phyloP scores from a whole-genome alignment of 2,113 vertebrate genomes.

The Lycocorax pyrrhopterus region DNA sequence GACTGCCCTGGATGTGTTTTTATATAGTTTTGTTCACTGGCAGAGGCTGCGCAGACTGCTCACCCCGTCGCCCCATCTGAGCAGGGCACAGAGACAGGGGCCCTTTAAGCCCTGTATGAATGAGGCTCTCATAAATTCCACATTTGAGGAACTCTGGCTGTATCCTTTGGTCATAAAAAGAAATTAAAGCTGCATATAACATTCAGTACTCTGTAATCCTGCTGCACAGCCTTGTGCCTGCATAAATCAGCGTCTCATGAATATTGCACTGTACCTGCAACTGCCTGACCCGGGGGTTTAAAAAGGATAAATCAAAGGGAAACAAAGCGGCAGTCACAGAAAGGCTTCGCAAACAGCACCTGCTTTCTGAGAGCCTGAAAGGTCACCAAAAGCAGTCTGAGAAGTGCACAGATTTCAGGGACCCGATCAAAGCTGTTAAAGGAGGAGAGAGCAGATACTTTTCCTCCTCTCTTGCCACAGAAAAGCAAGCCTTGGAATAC shows the following conservation, averaged over 20 bases:
- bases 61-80: not conserved
- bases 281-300: not conserved
- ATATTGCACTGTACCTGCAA: constrained; percentile 40
- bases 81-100: not conserved
- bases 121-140: constrained; percentile 29
- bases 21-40: not conserved
- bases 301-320: not conserved
- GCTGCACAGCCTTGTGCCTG: not conserved
- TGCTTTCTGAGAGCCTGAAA: not conserved
- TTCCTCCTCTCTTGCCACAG: not conserved
- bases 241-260: constrained; percentile 49
- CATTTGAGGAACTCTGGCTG: not conserved
- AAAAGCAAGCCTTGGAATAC: not conserved
- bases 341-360: constrained; percentile 25
- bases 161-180: constrained; percentile 36
- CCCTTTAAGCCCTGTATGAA: constrained; percentile 33
- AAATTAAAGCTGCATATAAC: constrained; percentile 44
- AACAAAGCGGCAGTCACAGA: not conserved
- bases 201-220: constrained; percentile 17
- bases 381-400: constrained; percentile 1
- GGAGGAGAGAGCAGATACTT: not conserved
- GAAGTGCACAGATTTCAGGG: not conserved
- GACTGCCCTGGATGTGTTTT: not conserved
- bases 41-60: not conserved
- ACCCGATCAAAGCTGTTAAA: not conserved